Conservation (phyloP, 30 jellyfish, hydroid and myxozoan species). For the Sanderia malayensis region DNA sequence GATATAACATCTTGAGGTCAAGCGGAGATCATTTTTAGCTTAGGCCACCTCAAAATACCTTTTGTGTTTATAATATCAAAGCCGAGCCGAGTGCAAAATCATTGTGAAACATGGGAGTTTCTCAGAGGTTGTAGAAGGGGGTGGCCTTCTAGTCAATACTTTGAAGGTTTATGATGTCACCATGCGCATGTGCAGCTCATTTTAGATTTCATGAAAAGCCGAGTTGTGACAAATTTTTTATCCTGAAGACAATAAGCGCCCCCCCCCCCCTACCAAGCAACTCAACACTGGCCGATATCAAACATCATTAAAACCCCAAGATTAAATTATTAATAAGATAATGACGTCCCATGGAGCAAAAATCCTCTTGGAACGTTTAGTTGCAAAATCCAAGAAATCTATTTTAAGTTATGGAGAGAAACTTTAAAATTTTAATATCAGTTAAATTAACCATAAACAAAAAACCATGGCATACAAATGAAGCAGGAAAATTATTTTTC, state of each 20-base stretch:
- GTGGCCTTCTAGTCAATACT: constrained; percentile 1
- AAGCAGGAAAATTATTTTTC: constrained; percentile 15
- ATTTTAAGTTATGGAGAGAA: constrained; percentile 5
- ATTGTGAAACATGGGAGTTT: constrained; percentile 16
- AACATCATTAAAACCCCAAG: constrained; percentile 9
- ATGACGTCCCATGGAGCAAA: constrained; percentile 17
- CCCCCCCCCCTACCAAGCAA: constrained; percentile 21
- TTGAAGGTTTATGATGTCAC: constrained; percentile 7
- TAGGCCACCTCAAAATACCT: constrained; percentile 1
- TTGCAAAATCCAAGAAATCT: constrained; percentile 9
- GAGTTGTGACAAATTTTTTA: constrained; percentile 10
- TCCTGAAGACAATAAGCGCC: constrained; percentile 7
- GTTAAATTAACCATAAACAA: constrained; percentile 10
- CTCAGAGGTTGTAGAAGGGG: constrained; percentile 10
- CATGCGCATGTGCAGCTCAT: constrained; percentile 17
- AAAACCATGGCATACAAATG: constrained; percentile 13
- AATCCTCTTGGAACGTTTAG: constrained; percentile 9
- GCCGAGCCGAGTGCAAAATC: constrained; percentile 12
- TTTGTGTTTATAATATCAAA: constrained; percentile 8
- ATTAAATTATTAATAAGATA: constrained; percentile 6
- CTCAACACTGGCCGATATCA: constrained; percentile 9
- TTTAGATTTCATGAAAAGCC: constrained; percentile 8
- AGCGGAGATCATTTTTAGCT: not conserved
- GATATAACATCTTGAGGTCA: constrained; percentile 11
- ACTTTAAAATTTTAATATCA: constrained; percentile 6